Evolutionary conservation across 2,888 invertebrate species (phyloP), one percentile per base, ranked within the genome.

Genomic region (Sinhomidia bicolor): DNA sequence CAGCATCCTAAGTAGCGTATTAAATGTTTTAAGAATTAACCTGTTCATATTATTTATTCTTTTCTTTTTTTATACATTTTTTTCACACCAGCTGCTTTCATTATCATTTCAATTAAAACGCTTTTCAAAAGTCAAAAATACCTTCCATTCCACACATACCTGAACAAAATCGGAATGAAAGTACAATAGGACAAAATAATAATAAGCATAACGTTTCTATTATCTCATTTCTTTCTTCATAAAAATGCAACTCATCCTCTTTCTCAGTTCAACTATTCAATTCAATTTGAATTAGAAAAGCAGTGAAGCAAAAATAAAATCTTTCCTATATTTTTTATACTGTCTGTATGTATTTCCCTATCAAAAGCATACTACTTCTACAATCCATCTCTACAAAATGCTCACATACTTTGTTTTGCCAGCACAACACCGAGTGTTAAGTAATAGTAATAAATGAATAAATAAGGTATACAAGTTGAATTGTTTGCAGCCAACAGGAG

Each of bases 231-330:
- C 36, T 17, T 32, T 3, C 14, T n/a, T 23, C 2, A 78, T 32
- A 17, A 78, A 57, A 78, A 32, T 78, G 78, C 78, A 78, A 78
- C 78, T 78, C 78, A 78, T 78, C 20, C 36, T 78, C 57, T 78
- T 51, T 74, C 57, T 17, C 57, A 54, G 78, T 20, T 78, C 57
- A 78, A 78, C 54, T 29, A 78, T 78, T 57, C 78, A 78, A 57
- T 57, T 78, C 29, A 78, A 78, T 32, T 78, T 57, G 57, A 78
- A 78, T 57, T 78, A 78, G 32, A 57, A 36, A 78, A 36, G 78
- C 78, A 20, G 78, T 36, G 36, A 78, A 54, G 78, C 78, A 57
- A 78, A 51, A 29, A 12, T 51, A 36, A 20, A 36, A 36, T 36
- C 36, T 36, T 36, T 36, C 36, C 3, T n/a, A n/a, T n/a, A n/a